These are phyloP conservation scores for Oscheius onirici DNA, from an alignment of 2,888 invertebrate genomes.

Conservation along the genomic window DNA sequence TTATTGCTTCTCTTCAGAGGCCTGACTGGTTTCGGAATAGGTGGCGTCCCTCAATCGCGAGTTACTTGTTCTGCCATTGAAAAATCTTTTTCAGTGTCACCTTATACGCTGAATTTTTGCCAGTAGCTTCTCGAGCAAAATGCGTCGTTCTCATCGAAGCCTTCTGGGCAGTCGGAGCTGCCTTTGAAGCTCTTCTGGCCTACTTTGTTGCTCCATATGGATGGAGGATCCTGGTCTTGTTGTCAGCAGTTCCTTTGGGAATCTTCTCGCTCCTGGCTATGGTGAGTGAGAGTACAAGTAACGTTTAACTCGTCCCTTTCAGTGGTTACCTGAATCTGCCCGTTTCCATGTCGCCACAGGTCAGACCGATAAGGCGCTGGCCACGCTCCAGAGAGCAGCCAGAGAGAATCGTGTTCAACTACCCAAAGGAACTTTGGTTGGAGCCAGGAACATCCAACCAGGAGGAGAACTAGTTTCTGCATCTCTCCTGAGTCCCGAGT, in stretches of 20 bases:
- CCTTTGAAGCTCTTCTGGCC: conserved; percentile 89
- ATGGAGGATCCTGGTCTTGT: conserved; percentile 88
- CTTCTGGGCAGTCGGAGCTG: conserved; percentile 95
- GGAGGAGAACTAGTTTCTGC: background rate
- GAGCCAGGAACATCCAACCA: conserved; percentile 10
- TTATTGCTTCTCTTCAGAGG: conserved; percentile 91
- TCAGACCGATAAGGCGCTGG: conserved; percentile 85
- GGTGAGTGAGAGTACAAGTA: conserved; percentile 47
- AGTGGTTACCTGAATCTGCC: conserved; percentile 95
- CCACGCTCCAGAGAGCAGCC: conserved; percentile 81
- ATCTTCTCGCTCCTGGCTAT: conserved; percentile 77
- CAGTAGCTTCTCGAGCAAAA: conserved; percentile 90
- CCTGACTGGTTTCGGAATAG: conserved; percentile 92
- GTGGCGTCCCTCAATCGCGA: conserved; percentile 96
- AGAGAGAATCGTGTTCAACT: conserved; percentile 88
- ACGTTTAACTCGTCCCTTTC: conserved; percentile 72
- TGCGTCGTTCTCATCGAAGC: conserved; percentile 94
- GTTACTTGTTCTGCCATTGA: conserved; percentile 69
- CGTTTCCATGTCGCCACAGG: conserved; percentile 88
- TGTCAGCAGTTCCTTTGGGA: conserved; percentile 88
- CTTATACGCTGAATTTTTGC: conserved; percentile 92
- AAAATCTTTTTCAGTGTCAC: conserved; percentile 80
- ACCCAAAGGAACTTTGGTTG: conserved; percentile 84
- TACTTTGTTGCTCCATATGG: conserved; percentile 87
- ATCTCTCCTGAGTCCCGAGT: conserved; percentile 79